These are phyloP conservation scores for Lithophane leautieri DNA, from an alignment of 2,888 invertebrate genomes.

Conservation along the genomic window DNA sequence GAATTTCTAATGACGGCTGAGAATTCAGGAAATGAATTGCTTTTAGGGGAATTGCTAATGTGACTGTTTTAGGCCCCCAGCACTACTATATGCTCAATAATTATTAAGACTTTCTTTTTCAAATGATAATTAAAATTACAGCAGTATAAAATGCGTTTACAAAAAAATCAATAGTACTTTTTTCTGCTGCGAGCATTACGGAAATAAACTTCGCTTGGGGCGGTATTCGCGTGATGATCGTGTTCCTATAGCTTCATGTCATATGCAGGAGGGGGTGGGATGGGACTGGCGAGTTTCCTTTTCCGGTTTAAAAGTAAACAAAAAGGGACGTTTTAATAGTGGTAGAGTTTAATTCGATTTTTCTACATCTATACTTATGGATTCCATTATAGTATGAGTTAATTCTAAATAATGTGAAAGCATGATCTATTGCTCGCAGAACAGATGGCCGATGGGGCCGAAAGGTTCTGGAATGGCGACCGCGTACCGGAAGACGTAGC, in stretches of 20 bases:
- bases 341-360: background rate
- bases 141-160: background rate
- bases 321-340: slow-evolving; percentile 16
- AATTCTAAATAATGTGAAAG: too few species aligned
- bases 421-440: too few species aligned
- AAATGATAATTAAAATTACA: background rate
- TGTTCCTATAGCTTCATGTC: slow-evolving; percentile 54
- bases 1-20: too few species aligned
- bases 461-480: too few species aligned
- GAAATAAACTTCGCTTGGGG: slow-evolving; percentile 74
- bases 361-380: background rate
- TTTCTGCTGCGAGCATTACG: slow-evolving; percentile 55
- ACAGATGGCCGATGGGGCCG: too few species aligned
- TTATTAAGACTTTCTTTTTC: background rate
- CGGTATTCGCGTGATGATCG: slow-evolving; percentile 69
- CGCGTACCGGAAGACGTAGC: too few species aligned
- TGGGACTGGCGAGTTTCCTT: slow-evolving; percentile 67
- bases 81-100: background rate
- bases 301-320: slow-evolving; percentile 67
- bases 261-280: slow-evolving; percentile 5
- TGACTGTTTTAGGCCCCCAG: background rate
- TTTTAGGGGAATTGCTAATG: too few species aligned
- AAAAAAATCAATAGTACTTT: slow-evolving; percentile 1
- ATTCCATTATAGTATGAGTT: background rate
- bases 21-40: too few species aligned